Percentiles rank a stretch among this genome's conserved stretches.
Conservation (phyloP, 2,797 vertebrate species). For the Natrix natrix region DNA sequence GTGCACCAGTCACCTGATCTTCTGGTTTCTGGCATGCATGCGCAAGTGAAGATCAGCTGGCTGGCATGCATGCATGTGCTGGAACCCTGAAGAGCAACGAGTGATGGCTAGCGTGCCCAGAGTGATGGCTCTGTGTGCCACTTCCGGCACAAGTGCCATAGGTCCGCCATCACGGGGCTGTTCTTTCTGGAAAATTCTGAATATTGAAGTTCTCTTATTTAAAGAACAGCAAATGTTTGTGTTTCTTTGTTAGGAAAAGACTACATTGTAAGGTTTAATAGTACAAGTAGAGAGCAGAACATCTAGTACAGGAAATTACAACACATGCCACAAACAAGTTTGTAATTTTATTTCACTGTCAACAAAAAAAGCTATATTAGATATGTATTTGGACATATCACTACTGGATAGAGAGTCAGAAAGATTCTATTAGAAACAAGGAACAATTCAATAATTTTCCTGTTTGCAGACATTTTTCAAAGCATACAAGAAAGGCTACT, state of each 20-base stretch:
- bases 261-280: not conserved
- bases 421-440: not conserved
- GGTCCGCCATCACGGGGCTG: too few species aligned
- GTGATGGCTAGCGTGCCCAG: too few species aligned
- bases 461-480: slow-evolving; percentile 61
- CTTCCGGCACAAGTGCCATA: too few species aligned
- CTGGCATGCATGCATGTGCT: too few species aligned
- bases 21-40: too few species aligned
- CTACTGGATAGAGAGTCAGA: not conserved
- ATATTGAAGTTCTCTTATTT: not conserved
- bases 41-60: too few species aligned
- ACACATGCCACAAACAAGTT: not conserved
- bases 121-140: too few species aligned
- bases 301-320: not conserved
- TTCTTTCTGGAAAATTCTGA: not conserved
- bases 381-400: not conserved
- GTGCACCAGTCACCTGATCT: too few species aligned
- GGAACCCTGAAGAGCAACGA: too few species aligned
- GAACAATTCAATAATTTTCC: not conserved
- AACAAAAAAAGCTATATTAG: not conserved
- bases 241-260: too few species aligned
- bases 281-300: not conserved
- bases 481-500: slow-evolving; percentile 66
- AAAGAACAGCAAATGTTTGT: too few species aligned
- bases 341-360: not conserved